Conservation (phyloP, 2,113 vertebrate species). For the Muntiacus muntjak region DNA sequence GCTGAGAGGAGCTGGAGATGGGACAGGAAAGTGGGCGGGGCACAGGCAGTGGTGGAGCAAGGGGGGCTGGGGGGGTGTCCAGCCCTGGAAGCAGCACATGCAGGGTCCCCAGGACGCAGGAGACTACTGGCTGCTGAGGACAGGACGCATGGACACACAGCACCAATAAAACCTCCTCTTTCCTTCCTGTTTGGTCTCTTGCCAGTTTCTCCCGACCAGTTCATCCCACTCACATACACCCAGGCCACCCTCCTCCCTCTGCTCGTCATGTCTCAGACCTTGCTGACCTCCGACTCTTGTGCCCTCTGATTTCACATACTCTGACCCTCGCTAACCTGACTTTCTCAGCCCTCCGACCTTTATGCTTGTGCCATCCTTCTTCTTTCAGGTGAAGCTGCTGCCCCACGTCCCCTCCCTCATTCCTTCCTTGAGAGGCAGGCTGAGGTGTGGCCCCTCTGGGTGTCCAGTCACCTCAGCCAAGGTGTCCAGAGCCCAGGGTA, state of each 20-base stretch:
- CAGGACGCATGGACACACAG: not conserved
- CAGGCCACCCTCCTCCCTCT: not conserved
- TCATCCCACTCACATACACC: accelerated
- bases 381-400: not conserved
- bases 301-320: not conserved
- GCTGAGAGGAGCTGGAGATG: not conserved
- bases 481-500: not conserved
- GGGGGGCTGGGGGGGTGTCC: not conserved
- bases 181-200: not conserved
- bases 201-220: not conserved
- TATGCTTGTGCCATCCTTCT: not conserved
- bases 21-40: not conserved
- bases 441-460: no score
- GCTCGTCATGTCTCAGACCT: not conserved
- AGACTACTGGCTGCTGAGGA: not conserved
- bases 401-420: not conserved
- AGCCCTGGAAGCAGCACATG: not conserved
- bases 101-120: not conserved
- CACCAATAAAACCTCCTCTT: constrained; percentile 47
- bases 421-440: not conserved
- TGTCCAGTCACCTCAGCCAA: not conserved
- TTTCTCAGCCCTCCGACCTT: not conserved
- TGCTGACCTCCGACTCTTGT: not conserved
- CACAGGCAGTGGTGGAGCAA: not conserved
- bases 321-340: not conserved